Base-by-base conservation (phyloP, 2,797 vertebrate species). In the Sebastes taczanowskii region DNA sequence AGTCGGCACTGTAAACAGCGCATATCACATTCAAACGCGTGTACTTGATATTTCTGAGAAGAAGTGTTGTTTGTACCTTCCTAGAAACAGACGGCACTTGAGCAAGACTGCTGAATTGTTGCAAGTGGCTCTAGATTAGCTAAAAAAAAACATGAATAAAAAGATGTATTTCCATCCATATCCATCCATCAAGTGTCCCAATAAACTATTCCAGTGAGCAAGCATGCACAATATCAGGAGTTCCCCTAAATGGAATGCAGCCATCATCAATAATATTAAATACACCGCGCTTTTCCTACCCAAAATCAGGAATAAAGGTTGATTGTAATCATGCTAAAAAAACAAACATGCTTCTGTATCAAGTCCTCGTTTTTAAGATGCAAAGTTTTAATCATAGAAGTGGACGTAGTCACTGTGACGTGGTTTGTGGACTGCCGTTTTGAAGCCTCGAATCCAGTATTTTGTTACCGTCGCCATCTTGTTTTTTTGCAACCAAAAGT, bases 41-140 rank as follows among this genome's bases (percentile, higher is more conserved):
- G 2, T 29, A 25, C 14, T 29, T 27, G 27, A 46, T 22, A 16
- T 38, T 74, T 83, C 82, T 56, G 29, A 81, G 76, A 88, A 86
- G 27, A 10, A 14, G 5, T 23, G 9, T 29, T 49, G 18, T 32
- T 9, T 71, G 64, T 42, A 46, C 5, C 55, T 78, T 67, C 38
- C 1, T 18, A 25, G 59, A 84, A 89, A 81, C 22, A 16, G 22
- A 74, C 1, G 10, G 18, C 32, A 11, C 11, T 30, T 32, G 11
- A 22, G 30, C 20, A n/a, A 62, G 30, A 62, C 30, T 13, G 20
- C 30, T 16, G 1, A 0, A 38, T 32, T 64, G 61, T 53, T 53
- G 11, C 11, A 22, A 55, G 53, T 55, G 22, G 53, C 42, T 53
- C 22, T 4, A 53, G 25, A 27, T 27, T 27, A 27, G 25, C 25